Evolutionary conservation across 2,888 invertebrate genomes (phyloP), one percentile per base, ranked within the genome.

Genomic region (Osedax frankpressi): DNA sequence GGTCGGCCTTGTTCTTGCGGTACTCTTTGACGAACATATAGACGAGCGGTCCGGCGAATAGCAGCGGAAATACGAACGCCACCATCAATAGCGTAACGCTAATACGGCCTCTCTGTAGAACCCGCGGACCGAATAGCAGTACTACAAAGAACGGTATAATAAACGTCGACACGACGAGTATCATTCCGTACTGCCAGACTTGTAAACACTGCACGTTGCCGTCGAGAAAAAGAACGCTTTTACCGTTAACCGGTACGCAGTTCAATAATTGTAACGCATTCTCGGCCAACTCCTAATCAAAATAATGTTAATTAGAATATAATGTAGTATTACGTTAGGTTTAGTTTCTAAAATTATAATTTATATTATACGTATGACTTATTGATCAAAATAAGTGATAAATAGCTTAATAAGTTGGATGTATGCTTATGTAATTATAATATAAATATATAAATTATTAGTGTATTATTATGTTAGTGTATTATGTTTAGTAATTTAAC

Each of bases 131-230:
- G 24, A 74, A 68, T 11, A 71, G 63, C 0, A 76, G 71, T 3
- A 74, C 68, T 27, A 72, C 25, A 60, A 76, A 76, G 68, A 76
- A 76, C 2, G 76, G 76, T 2, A 75, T n/a, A 25, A 76, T 73
- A 62, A 72, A 75, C 25, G 74, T 68, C n/a, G 11, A 6, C 28
- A 75, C 72, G 25, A 73, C 28, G 14, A 28, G 30, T 14, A 76
- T 28, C n/a, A 74, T 59, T 26, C 29, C 72, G 63, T 74, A 76
- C 69, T 76, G 76, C 76, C 76, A 76, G 28, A 24, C 30, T 28
- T 75, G 75, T 2, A 74, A 28, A 65, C 76, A 76, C 11, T 60
- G n/a, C 19, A 75, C 72, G 59, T 75, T 74, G n/a, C 75, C 76
- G 70, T 76, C 76, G 2, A 71, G 30, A 29, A 74, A 76, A 29